These are phyloP conservation scores for Drosophila helvetica DNA, from an alignment of 2,888 invertebrate species.

Conservation along the genomic window DNA sequence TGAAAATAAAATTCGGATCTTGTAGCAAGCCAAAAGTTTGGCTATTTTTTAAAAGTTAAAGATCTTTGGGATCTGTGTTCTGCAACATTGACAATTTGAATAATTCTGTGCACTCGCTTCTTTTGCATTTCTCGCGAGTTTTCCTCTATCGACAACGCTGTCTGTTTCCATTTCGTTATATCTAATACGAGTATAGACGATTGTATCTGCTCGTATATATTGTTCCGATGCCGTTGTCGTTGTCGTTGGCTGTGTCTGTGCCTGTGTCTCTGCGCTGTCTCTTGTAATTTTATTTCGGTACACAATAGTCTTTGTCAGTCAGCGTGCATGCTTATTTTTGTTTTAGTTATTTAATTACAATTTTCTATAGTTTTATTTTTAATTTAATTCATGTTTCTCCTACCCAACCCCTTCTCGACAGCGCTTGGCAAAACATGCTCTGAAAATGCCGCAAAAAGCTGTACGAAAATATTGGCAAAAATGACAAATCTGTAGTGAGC, in stretches of 20 bases:
- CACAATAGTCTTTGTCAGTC: slow-evolving; percentile 54
- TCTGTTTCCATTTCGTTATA: slow-evolving; percentile 25
- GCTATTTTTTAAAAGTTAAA: background rate
- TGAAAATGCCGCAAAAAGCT: slow-evolving; percentile 53
- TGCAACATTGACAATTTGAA: slow-evolving; percentile 37
- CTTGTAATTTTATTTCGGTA: slow-evolving; percentile 53
- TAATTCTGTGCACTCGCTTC: slow-evolving; percentile 37
- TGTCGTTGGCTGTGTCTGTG: slow-evolving; percentile 15
- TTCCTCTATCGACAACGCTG: slow-evolving; percentile 26
- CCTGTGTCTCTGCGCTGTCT: slow-evolving; percentile 38
- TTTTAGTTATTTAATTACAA: slow-evolving; percentile 69
- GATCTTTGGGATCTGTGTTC: slow-evolving; percentile 18
- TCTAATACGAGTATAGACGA: slow-evolving; percentile 2
- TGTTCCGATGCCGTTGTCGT: slow-evolving; percentile 17
- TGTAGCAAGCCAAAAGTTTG: background rate
- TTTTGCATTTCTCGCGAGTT: slow-evolving; percentile 38
- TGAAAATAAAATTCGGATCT: slow-evolving; percentile 30
- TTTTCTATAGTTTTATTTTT: slow-evolving; percentile 63
- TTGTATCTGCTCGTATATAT: slow-evolving; percentile 12
- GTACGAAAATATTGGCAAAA: slow-evolving; percentile 48
- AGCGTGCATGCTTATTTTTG: slow-evolving; percentile 50
- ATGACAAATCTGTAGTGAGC: slow-evolving; percentile 27
- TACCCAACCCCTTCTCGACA: slow-evolving; percentile 29
- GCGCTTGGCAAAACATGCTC: slow-evolving; percentile 47
- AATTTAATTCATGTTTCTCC: slow-evolving; percentile 60